These are phyloP conservation scores for Opisthocomus hoazin DNA, from an alignment of 2,113 vertebrate genomes.

Conservation along the genomic window DNA sequence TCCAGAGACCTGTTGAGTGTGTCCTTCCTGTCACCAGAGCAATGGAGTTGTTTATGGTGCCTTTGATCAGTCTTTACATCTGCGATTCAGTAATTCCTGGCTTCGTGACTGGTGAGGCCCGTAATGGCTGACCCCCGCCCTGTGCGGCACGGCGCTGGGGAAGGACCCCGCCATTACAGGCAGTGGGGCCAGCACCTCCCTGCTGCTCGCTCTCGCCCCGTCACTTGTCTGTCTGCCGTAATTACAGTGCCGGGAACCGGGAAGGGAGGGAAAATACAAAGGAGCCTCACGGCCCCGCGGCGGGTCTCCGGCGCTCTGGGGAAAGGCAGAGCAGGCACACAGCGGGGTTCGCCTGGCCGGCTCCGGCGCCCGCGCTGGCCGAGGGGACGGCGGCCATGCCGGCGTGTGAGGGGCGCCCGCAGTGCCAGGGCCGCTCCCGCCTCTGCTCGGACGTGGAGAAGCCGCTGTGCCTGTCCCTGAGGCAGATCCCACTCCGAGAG, in stretches of 20 bases:
- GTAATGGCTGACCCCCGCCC: background rate
- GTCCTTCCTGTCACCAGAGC: background rate
- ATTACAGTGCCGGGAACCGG: background rate
- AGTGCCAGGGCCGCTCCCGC: rapidly evolving
- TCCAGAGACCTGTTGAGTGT: background rate
- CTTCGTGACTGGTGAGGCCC: background rate
- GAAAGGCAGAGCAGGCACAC: background rate
- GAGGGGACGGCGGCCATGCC: rapidly evolving
- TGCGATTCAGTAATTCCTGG: background rate
- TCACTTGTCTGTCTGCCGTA: conserved; percentile 16
- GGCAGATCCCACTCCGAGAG: background rate
- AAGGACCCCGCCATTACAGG: conserved; percentile 18
- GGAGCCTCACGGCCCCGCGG: background rate
- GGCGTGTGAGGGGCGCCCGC: rapidly evolving
- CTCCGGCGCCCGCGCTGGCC: background rate
- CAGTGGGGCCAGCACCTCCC: background rate
- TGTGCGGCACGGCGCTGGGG: rapidly evolving
- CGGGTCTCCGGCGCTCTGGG: background rate
- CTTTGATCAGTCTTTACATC: background rate
- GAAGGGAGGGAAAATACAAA: background rate
- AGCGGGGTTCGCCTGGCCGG: rapidly evolving
- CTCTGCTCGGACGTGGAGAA: background rate
- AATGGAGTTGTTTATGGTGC: background rate
- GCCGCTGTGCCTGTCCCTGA: background rate
- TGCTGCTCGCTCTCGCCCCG: background rate